These are phyloP conservation scores for Augiades crinisus DNA, from an alignment of 2,888 invertebrate genomes.

Conservation along the genomic window DNA sequence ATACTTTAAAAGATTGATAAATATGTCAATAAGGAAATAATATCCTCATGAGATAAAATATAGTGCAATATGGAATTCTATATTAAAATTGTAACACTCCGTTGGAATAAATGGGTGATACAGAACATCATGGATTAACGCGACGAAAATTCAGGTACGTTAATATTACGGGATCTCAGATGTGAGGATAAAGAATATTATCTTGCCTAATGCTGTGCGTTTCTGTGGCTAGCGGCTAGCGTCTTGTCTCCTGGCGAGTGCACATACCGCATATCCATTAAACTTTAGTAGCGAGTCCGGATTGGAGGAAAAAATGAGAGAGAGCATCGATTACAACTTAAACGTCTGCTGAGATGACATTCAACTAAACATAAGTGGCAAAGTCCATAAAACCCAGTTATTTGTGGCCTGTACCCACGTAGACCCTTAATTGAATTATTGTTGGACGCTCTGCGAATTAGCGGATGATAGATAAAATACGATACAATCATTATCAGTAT, in stretches of 20 bases:
- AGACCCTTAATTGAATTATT: background rate
- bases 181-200: background rate
- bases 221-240: conserved; percentile 20
- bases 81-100: background rate
- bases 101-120: background rate
- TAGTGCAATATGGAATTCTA: background rate
- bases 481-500: background rate
- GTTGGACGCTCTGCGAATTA: background rate
- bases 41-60: conserved; percentile 1
- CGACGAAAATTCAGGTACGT: background rate
- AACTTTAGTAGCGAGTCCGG: background rate
- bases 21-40: background rate
- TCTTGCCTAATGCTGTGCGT: conserved; percentile 17
- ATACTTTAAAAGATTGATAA: conserved; percentile 19
- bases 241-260: conserved; percentile 16
- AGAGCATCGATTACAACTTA: background rate
- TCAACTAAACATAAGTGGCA: background rate
- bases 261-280: background rate
- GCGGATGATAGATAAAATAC: background rate
- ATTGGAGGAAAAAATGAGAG: background rate
- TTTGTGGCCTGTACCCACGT: background rate
- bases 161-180: background rate
- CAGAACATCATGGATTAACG: background rate
- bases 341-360: background rate
- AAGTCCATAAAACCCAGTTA: background rate